Percentiles rank a stretch among this genome's conserved stretches.
These are phyloP conservation scores for Anastrepha ludens DNA, from an alignment of 1,140 invertebrate genomes.

Conservation along the genomic window DNA sequence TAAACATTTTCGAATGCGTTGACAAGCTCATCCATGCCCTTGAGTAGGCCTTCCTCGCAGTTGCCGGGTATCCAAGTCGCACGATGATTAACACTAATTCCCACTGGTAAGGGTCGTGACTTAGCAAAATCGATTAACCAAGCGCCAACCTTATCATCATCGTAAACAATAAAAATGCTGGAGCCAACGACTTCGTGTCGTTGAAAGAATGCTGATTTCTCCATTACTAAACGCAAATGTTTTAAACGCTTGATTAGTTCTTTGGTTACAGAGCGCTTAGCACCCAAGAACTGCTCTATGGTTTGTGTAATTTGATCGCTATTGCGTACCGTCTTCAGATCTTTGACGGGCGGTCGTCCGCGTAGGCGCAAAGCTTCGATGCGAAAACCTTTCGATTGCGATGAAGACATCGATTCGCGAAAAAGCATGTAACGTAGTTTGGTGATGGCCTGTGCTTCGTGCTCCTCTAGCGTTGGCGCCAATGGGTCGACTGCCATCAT, in stretches of 20 bases:
- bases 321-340: constrained; percentile 86
- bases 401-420: constrained; percentile 93
- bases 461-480: constrained; percentile 90
- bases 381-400: constrained; percentile 93
- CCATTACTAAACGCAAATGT: constrained; percentile 86
- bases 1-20: constrained; percentile 71
- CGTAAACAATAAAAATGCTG: constrained; percentile 95
- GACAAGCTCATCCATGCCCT: constrained; percentile 91
- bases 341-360: constrained; percentile 83
- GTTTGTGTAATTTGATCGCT: constrained; percentile 86
- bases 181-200: constrained; percentile 96
- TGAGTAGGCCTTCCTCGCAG: constrained; percentile 95
- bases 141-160: constrained; percentile 87
- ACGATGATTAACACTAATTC: constrained; percentile 84
- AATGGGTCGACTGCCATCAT: constrained; percentile 94
- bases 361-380: constrained; percentile 96
- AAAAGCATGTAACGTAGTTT: constrained; percentile 97
- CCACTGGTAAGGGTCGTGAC: constrained; percentile 84
- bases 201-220: constrained; percentile 90
- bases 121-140: constrained; percentile 99
- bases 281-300: constrained; percentile 85
- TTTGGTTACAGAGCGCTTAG: constrained; percentile 79
- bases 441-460: constrained; percentile 86
- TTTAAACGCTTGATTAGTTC: constrained; percentile 84
- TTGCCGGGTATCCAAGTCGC: constrained; percentile 90